Conservation (phyloP, 1,140 invertebrate species). For the Bombus superbus region DNA sequence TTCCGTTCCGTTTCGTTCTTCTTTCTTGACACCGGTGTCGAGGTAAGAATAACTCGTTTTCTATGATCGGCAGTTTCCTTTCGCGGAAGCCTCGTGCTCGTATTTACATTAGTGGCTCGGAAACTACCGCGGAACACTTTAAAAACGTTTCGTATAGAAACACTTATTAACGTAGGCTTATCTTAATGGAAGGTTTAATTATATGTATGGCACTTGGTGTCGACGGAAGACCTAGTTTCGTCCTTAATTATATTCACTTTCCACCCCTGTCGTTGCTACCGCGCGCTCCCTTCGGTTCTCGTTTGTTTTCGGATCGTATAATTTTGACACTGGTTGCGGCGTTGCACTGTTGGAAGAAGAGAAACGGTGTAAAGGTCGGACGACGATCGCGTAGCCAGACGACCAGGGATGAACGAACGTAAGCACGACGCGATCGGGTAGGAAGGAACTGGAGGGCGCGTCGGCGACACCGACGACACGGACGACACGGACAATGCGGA, state of each 20-base stretch:
- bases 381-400: neutral
- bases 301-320: slow-evolving; percentile 27
- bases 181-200: slow-evolving; percentile 22
- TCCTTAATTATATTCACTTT: slow-evolving; percentile 22
- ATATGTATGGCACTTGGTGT: slow-evolving; percentile 20
- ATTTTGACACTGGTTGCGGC: slow-evolving; percentile 1
- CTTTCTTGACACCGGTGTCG: neutral
- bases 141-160: neutral
- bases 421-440: neutral
- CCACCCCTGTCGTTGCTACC: neutral
- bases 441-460: neutral
- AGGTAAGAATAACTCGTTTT: too few relatives aligned
- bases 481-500: neutral
- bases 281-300: neutral
- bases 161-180: slow-evolving; percentile 16
- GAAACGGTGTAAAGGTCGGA: neutral
- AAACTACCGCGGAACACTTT: slow-evolving; percentile 7
- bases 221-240: slow-evolving; percentile 10
- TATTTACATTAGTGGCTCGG: neutral
- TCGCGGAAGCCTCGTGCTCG: neutral
- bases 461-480: neutral
- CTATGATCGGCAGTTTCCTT: neutral
- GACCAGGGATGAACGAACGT: neutral
- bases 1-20: neutral
- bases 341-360: slow-evolving; percentile 23